Evolutionary conservation across 2,113 vertebrate species (phyloP), one percentile per base, ranked within the genome.

Genomic region (Acrocephalus arundinaceus): DNA sequence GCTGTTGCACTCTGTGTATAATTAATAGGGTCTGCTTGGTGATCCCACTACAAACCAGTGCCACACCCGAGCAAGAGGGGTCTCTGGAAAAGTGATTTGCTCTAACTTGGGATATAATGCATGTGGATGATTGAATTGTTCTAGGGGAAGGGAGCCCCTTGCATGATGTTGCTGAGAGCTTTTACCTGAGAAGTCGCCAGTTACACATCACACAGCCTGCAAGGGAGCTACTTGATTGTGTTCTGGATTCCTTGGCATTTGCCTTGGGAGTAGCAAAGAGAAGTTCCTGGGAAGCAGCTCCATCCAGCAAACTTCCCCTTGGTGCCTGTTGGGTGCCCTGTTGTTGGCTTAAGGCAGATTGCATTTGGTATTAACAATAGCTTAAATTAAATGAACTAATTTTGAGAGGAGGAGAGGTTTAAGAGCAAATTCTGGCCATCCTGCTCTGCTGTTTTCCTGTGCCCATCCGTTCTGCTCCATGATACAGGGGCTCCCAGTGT

Each of bases 161-260:
- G 5, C 0, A 0, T 39, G 0, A 0, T 35, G 6, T 17, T 30
- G 21, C 10, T 4, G 6, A 18, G 23, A 5, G 5, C 19, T 9
- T 9, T 11, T 1, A 9, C 1, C 1, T 15, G 37, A 4, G 15
- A 6, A 3, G 3, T 13, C 4, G 3, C 1, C 1, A 1, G 13
- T 16, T 12, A 2, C 1, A 3, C 1, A 0, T n/a, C 1, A 1
- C 3, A 15, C 1, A 20, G 7, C 5, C 5, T 51, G 19, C 13
- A 0, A 3, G 9, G 20, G 11, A 59, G 0, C 1, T 0, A 0
- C 4, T 0, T 6, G 1, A 3, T 19, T 33, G 6, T 2, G 1
- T 27, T 51, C 14, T 45, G 21, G 11, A 2, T 9, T 30, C 7
- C 11, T 45, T 22, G 63, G 11, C 41, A 4, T 31, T 31, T 21